Evolutionary conservation across 2,888 invertebrate genomes (phyloP).

Genomic region (Agrilus mali): DNA sequence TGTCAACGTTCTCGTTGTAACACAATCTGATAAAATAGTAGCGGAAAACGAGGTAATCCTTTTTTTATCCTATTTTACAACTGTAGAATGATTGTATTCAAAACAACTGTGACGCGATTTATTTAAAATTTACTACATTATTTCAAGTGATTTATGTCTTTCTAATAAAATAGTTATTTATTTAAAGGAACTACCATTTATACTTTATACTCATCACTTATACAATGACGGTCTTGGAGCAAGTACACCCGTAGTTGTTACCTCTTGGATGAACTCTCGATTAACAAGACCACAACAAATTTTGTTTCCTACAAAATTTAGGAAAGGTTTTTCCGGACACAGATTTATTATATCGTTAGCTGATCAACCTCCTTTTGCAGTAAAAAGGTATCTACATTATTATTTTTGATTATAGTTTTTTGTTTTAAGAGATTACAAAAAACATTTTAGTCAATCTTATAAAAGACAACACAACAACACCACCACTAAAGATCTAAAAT

Average conservation of each 20-base stretch:
- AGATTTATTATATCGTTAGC: constrained; percentile 56
- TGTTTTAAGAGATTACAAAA: too few relatives aligned
- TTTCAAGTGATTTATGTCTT: too few relatives aligned
- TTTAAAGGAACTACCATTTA: constrained; percentile 53
- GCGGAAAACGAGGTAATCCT: constrained; percentile 20
- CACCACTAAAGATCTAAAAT: too few relatives aligned
- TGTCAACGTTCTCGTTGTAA: constrained; percentile 56
- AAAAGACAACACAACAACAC: too few relatives aligned
- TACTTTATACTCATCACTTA: constrained; percentile 61
- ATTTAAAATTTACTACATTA: too few relatives aligned
- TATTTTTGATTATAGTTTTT: too few relatives aligned
- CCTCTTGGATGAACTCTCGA: constrained; percentile 55
- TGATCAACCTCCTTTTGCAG: constrained; percentile 62
- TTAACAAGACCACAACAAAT: constrained; percentile 48
- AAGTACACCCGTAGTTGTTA: constrained; percentile 52
- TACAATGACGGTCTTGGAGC: constrained; percentile 63
- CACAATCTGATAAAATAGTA: constrained; percentile 44
- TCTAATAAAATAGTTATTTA: neutral
- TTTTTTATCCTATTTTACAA: neutral
- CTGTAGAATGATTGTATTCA: too few relatives aligned
- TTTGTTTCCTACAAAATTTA: constrained; percentile 59
- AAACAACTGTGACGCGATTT: too few relatives aligned
- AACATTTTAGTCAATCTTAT: too few relatives aligned
- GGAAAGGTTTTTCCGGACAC: constrained; percentile 59
- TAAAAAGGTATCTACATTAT: constrained; percentile 40